Evolutionary conservation across 2,113 vertebrate genomes (phyloP).

Genomic region (Paradoxurus hermaphroditus): DNA sequence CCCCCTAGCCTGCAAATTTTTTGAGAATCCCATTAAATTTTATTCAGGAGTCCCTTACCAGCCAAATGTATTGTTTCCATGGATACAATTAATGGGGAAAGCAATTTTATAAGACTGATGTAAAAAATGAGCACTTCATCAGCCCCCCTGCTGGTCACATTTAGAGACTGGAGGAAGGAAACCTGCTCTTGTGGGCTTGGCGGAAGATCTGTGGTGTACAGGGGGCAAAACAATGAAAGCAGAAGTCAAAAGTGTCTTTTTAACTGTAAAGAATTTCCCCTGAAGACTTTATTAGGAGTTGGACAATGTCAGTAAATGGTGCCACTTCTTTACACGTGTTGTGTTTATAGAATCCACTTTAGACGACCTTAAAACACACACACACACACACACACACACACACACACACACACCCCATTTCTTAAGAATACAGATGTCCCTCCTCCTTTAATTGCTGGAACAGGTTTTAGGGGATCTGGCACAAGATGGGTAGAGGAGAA

Average conservation of each 20-base stretch:
- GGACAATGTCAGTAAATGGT: constrained; percentile 70
- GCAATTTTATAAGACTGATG: constrained; percentile 87
- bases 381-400: neutral
- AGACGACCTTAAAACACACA: neutral
- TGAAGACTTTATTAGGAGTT: constrained; percentile 64
- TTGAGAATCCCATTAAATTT: constrained; percentile 84
- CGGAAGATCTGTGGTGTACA: constrained; percentile 50
- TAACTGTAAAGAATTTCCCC: constrained; percentile 64
- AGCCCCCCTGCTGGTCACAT: constrained; percentile 81
- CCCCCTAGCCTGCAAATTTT: constrained; percentile 68
- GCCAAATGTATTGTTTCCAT: constrained; percentile 87
- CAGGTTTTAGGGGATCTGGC: neutral
- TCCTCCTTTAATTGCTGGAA: constrained; percentile 16
- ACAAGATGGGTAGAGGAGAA: neutral
- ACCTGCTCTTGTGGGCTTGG: constrained; percentile 45
- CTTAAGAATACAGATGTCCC: neutral
- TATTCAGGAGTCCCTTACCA: constrained; percentile 82
- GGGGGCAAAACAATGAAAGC: constrained; percentile 63
- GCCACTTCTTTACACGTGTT: constrained; percentile 68
- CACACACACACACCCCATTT: neutral
- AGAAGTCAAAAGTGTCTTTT: constrained; percentile 60
- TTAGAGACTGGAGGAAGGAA: constrained; percentile 71
- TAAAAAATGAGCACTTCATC: constrained; percentile 84
- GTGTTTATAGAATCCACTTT: constrained; percentile 47
- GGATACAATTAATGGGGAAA: constrained; percentile 89